A percentile compares a stretch with the other conserved stretches of the same genome.
These are phyloP conservation scores for Quadroppia sp. DNA, from an alignment of 2,888 invertebrate species.

Conservation along the genomic window DNA sequence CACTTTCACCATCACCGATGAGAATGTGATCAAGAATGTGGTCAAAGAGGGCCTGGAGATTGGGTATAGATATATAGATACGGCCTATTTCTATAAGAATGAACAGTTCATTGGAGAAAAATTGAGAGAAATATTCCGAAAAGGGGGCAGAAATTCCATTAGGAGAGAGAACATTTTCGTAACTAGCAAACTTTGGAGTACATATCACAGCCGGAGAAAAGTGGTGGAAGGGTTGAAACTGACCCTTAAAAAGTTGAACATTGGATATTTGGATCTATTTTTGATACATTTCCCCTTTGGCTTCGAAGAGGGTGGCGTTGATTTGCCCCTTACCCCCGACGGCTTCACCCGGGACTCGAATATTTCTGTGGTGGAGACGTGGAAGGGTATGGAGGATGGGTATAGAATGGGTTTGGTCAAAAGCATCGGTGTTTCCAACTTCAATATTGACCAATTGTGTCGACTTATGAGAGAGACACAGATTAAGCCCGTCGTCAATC, in stretches of 20 bases:
- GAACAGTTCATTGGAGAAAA: conserved; percentile 10
- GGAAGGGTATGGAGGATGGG: conserved; percentile 64
- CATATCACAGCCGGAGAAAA: background rate
- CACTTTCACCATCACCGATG: background rate
- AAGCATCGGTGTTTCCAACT: conserved; percentile 77
- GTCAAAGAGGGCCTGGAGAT: background rate
- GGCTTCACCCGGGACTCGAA: background rate
- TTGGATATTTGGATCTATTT: conserved; percentile 11
- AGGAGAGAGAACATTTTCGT: background rate
- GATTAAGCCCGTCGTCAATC: conserved; percentile 52
- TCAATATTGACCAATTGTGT: conserved; percentile 68
- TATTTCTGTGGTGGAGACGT: conserved; percentile 12
- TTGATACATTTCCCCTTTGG: conserved; percentile 19
- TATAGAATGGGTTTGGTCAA: conserved; percentile 65
- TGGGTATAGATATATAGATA: conserved; percentile 15
- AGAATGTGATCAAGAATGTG: background rate
- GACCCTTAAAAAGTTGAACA: background rate
- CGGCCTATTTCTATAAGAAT: background rate
- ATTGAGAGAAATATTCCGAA: background rate
- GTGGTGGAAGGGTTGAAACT: background rate
- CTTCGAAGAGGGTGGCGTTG: background rate
- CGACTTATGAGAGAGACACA: conserved; percentile 61
- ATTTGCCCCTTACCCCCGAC: background rate
- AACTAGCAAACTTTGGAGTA: background rate
- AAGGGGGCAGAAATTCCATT: background rate